These are phyloP conservation scores for Drosophila aff. DNA, from an alignment of 1,140 invertebrate genomes.

Conservation along the genomic window DNA sequence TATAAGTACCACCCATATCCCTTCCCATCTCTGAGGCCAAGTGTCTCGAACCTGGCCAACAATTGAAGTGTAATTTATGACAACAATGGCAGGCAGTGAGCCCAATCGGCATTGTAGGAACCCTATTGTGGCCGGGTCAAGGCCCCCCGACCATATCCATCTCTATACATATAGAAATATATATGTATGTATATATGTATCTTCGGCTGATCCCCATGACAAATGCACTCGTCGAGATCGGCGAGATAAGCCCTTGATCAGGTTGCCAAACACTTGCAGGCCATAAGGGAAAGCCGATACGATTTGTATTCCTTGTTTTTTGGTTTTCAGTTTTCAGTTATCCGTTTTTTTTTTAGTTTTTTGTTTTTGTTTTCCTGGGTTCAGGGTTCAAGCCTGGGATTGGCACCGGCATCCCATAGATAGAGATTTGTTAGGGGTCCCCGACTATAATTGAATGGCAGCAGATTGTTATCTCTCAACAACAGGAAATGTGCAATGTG, in stretches of 20 bases:
- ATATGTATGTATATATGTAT: not conserved
- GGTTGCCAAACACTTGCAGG: conserved; percentile 73
- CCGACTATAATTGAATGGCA: conserved; percentile 38
- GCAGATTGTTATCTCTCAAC: conserved; percentile 38
- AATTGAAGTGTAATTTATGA: conserved; percentile 82
- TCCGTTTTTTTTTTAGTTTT: not conserved
- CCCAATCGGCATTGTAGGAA: conserved; percentile 4
- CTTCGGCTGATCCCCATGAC: conserved; percentile 61
- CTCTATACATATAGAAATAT: too few species aligned
- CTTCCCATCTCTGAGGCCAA: conserved; percentile 8
- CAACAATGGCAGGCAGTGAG: conserved; percentile 63
- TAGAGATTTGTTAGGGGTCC: conserved; percentile 19
- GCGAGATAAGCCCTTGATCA: conserved; percentile 79
- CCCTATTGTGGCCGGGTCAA: conserved; percentile 42
- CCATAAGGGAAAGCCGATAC: conserved; percentile 49
- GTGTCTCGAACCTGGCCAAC: conserved; percentile 35
- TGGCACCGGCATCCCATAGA: conserved; percentile 43
- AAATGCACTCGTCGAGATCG: conserved; percentile 64
- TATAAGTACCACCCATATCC: not conserved
- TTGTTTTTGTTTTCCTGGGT: conserved; percentile 18
- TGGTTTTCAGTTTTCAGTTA: not conserved
- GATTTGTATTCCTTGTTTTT: conserved; percentile 36
- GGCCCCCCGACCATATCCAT: conserved; percentile 27
- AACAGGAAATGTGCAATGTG: conserved; percentile 73
- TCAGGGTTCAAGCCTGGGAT: conserved; percentile 39